Conservation (phyloP, 2,113 vertebrate species). For the Caretta caretta region DNA sequence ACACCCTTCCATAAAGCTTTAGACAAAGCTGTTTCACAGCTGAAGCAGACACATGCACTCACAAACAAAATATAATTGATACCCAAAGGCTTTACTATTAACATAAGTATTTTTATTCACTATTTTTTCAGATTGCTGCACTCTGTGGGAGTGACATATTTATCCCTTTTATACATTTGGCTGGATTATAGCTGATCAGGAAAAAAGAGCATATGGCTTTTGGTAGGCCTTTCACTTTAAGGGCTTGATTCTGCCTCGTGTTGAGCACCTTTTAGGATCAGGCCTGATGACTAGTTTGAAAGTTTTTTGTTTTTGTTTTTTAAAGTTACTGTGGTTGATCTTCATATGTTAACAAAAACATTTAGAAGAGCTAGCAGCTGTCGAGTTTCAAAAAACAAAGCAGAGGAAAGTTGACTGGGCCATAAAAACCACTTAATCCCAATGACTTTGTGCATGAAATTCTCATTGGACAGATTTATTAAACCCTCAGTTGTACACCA, state of each 20-base stretch:
- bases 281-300: not conserved
- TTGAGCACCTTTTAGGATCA: not conserved
- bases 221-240: not conserved
- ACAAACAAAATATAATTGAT: conserved; percentile 39
- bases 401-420: conserved; percentile 39
- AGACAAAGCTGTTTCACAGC: conserved; percentile 63
- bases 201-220: not conserved
- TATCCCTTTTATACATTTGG: not conserved
- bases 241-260: not conserved
- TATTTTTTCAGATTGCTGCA: not conserved
- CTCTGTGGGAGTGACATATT: conserved; percentile 4
- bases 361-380: conserved; percentile 26
- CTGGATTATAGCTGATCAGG: not conserved
- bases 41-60: conserved; percentile 8
- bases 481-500: conserved; percentile 47
- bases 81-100: conserved; percentile 24
- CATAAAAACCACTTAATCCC: conserved; percentile 44
- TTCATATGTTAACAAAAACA: not conserved
- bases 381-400: conserved; percentile 40
- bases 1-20: conserved; percentile 36
- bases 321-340: not conserved
- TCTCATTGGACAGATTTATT: conserved; percentile 63
- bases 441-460: conserved; percentile 40
- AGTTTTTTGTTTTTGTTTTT: too few species aligned
- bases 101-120: not conserved